phyloP scores from a whole-genome alignment of 2,888 invertebrate genomes.

The Didymodactylos carnosus region DNA sequence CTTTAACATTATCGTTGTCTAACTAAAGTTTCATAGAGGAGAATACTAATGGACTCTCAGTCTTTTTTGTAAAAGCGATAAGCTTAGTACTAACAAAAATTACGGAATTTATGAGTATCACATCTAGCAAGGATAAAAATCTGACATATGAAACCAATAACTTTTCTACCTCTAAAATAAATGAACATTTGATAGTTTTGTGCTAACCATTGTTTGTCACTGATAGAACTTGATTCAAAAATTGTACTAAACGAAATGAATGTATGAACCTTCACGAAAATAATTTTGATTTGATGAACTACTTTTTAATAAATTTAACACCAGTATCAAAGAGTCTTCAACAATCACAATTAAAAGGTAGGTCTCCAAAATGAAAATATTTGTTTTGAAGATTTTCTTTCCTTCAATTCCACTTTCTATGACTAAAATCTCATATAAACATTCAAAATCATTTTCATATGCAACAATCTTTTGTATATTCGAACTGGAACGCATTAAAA shows the following conservation, averaged over 20 bases:
- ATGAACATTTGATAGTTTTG: slow-evolving; percentile 75
- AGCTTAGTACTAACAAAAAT: too few relatives aligned
- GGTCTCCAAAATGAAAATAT: background rate
- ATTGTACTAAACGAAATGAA: slow-evolving; percentile 66
- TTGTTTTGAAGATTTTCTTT: slow-evolving; percentile 39
- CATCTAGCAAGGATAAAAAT: too few relatives aligned
- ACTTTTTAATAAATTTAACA: slow-evolving; percentile 74
- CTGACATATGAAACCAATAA: background rate
- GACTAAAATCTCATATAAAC: slow-evolving; percentile 70
- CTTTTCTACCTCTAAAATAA: slow-evolving; percentile 57
- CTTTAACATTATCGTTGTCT: too few relatives aligned
- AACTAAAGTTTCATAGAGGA: background rate
- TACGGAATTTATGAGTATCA: too few relatives aligned
- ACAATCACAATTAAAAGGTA: slow-evolving; percentile 56
- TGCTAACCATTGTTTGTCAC: slow-evolving; percentile 53
- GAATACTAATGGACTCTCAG: too few relatives aligned
- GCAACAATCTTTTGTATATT: slow-evolving; percentile 97
- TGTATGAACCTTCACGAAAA: slow-evolving; percentile 89
- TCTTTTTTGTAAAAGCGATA: too few relatives aligned
- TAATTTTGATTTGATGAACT: slow-evolving; percentile 94
- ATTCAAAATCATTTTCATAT: slow-evolving; percentile 92
- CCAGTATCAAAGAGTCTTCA: slow-evolving; percentile 78
- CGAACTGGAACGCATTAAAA: slow-evolving; percentile 76
- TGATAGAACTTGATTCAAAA: slow-evolving; percentile 45
- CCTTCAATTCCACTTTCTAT: slow-evolving; percentile 81